phyloP scores from a whole-genome alignment of 2,888 invertebrate species.

The Crocallis elinguaria region DNA sequence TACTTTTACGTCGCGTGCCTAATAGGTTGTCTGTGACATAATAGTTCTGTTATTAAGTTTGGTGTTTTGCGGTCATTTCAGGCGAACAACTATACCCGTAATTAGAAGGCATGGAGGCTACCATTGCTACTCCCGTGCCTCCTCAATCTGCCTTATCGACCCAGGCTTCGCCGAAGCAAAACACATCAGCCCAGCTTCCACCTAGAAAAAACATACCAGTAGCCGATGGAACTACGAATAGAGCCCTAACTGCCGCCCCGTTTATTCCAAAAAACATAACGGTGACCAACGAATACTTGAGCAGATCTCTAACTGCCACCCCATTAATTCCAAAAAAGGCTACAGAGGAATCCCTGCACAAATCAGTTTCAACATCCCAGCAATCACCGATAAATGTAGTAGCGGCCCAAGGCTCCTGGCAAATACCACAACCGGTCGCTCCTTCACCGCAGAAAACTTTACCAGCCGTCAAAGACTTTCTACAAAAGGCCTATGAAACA shows the following conservation, averaged over 20 bases:
- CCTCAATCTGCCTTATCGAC: not conserved
- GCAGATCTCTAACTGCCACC: too few species aligned
- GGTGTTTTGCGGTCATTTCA: constrained; percentile 25
- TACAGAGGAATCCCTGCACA: too few species aligned
- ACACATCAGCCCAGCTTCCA: not conserved
- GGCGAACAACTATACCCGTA: constrained; percentile 53
- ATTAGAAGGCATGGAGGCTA: constrained; percentile 57
- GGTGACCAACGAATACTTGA: not conserved
- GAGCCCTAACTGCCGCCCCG: not conserved
- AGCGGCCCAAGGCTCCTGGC: constrained; percentile 2
- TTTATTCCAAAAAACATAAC: not conserved
- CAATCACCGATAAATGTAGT: not conserved
- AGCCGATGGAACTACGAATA: not conserved
- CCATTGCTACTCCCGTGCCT: constrained; percentile 25
- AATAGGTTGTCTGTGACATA: too few species aligned
- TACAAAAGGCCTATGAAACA: constrained; percentile 16
- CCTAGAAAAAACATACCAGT: not conserved
- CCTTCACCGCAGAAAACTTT: not conserved
- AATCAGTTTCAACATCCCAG: not conserved
- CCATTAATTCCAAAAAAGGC: too few species aligned
- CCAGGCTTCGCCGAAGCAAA: constrained; percentile 13
- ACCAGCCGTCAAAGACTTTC: constrained; percentile 17
- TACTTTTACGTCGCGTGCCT: too few species aligned
- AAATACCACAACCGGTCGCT: not conserved
- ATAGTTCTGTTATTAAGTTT: not conserved